phyloP scores from a whole-genome alignment of 2,113 vertebrate species.

The Anguilla japonica region DNA sequence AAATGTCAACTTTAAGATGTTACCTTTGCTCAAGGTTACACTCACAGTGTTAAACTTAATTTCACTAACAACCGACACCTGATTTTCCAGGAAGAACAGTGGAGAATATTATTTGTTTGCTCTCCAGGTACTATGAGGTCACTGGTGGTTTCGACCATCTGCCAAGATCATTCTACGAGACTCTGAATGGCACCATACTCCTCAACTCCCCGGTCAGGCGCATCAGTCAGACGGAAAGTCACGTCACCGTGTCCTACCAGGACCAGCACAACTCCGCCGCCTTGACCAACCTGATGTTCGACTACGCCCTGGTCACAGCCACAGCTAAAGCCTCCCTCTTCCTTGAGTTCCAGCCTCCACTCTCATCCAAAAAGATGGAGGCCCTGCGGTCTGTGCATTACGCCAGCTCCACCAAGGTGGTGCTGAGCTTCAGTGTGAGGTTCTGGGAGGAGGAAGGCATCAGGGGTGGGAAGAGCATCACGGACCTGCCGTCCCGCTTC shows the following conservation, averaged over 20 bases:
- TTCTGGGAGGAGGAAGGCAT: slow-evolving; percentile 82
- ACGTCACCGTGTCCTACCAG: slow-evolving; percentile 60
- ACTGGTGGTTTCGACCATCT: slow-evolving; percentile 66
- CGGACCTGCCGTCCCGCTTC: slow-evolving; percentile 73
- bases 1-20: background rate
- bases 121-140: slow-evolving; percentile 71
- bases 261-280: slow-evolving; percentile 40
- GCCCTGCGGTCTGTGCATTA: slow-evolving; percentile 77
- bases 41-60: too few species aligned
- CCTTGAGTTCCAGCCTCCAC: slow-evolving; percentile 69
- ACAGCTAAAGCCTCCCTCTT: slow-evolving; percentile 74
- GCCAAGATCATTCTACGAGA: slow-evolving; percentile 48
- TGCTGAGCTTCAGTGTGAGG: slow-evolving; percentile 67
- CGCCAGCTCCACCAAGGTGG: slow-evolving; percentile 69
- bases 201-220: slow-evolving; percentile 62
- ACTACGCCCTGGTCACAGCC: slow-evolving; percentile 69
- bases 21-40: background rate
- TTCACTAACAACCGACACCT: too few species aligned
- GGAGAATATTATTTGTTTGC: background rate
- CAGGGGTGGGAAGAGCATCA: slow-evolving; percentile 71
- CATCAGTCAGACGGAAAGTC: slow-evolving; percentile 56
- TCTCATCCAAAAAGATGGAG: slow-evolving; percentile 67
- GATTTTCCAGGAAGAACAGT: background rate
- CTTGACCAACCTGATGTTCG: slow-evolving; percentile 49
- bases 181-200: slow-evolving; percentile 62